phyloP scores from a whole-genome alignment of 2,888 invertebrate genomes.

The Incurvaria masculella region DNA sequence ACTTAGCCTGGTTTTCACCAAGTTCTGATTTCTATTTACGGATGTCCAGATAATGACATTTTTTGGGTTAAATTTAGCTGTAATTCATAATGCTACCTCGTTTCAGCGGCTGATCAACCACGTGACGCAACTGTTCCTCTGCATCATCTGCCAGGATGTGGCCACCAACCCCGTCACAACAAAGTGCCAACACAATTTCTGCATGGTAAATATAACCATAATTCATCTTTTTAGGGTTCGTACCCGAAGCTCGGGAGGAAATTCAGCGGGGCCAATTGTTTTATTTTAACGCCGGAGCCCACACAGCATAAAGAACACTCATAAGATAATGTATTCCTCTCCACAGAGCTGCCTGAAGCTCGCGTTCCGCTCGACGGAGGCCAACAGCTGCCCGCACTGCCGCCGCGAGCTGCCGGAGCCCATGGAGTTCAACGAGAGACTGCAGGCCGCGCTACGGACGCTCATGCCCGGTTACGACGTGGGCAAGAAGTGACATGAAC shows the following conservation, averaged over 20 bases:
- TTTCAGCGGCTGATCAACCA: conserved; percentile 58
- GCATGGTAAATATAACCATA: conserved; percentile 60
- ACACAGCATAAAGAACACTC: no score
- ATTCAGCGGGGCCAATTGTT: no score
- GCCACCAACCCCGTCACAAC: conserved; percentile 69
- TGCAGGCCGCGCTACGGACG: conserved; percentile 52
- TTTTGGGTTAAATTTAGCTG: no score
- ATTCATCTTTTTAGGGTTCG: no score
- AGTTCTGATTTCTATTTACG: neutral
- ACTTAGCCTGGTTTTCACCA: no score
- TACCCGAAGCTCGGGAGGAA: no score
- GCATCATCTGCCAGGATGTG: conserved; percentile 77
- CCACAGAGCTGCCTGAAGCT: conserved; percentile 61
- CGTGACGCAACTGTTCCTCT: conserved; percentile 66
- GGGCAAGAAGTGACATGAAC: conserved; percentile 25
- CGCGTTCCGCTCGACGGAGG: conserved; percentile 60
- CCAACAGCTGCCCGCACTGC: conserved; percentile 68
- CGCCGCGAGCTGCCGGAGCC: conserved; percentile 57
- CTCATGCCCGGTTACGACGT: conserved; percentile 69
- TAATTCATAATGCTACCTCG: no score
- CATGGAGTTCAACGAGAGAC: conserved; percentile 52
- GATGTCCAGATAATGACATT: neutral
- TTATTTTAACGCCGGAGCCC: no score
- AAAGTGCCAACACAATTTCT: conserved; percentile 72
- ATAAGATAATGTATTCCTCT: neutral